Evolutionary conservation across 1,140 invertebrate species (phyloP).

Genomic region (Rhizoglyphus robini): DNA sequence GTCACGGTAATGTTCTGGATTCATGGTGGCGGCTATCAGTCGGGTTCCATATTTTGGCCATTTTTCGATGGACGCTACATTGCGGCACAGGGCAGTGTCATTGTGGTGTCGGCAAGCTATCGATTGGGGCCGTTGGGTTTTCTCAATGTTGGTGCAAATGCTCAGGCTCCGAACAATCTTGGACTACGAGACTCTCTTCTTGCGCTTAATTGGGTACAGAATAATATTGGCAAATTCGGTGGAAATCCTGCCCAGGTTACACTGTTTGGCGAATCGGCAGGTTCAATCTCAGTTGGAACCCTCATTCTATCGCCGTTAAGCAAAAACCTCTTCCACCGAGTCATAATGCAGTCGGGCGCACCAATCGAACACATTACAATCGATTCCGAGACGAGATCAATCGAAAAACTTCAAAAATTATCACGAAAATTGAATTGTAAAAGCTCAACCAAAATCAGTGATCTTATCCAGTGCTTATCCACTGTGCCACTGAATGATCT

Average conservation of each 20-base stretch:
- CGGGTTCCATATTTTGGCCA: conserved; percentile 67
- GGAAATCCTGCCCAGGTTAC: conserved; percentile 84
- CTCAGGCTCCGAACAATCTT: conserved; percentile 68
- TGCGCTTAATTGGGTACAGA: conserved; percentile 81
- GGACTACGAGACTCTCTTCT: conserved; percentile 87
- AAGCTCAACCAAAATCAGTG: no score
- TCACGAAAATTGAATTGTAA: no score
- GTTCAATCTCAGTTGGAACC: conserved; percentile 78
- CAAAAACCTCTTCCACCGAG: conserved; percentile 61
- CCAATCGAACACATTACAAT: no score
- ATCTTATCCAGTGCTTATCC: no score
- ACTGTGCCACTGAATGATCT: no score
- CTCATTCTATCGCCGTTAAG: conserved; percentile 77
- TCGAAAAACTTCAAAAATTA: no score
- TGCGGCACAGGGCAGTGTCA: conserved; percentile 75
- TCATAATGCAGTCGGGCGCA: conserved; percentile 46
- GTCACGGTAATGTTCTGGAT: conserved; percentile 34
- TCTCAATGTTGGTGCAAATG: conserved; percentile 82
- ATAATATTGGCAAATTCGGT: conserved; percentile 83
- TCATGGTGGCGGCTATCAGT: conserved; percentile 69
- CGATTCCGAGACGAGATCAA: no score
- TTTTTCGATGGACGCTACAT: conserved; percentile 77
- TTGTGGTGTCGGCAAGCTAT: conserved; percentile 89
- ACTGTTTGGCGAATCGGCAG: conserved; percentile 88
- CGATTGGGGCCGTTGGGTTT: conserved; percentile 82